Evolutionary conservation across 2,113 vertebrate genomes (phyloP).

Genomic region (Sorex araneus): DNA sequence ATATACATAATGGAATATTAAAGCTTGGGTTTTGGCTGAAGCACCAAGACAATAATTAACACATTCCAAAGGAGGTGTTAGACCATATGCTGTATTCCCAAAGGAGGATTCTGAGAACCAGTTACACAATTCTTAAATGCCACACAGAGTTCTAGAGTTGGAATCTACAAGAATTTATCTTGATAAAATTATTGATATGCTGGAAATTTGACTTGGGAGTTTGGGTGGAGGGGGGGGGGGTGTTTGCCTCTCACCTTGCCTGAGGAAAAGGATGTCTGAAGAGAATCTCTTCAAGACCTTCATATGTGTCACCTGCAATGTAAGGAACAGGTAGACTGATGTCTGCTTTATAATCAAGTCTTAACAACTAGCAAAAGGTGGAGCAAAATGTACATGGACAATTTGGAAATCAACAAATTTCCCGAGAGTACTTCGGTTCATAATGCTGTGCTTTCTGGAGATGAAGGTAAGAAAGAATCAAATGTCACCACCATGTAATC

Average conservation of each 20-base stretch:
- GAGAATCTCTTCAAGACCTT: not conserved
- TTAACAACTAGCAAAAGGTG: not conserved
- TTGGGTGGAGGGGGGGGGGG: no score
- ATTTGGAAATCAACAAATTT: not conserved
- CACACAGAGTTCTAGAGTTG: slow-evolving; percentile 11
- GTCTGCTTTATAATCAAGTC: not conserved
- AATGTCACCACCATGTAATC: not conserved
- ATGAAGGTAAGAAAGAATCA: not conserved
- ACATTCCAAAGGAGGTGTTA: slow-evolving; percentile 71
- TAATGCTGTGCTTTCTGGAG: not conserved
- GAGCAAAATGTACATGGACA: not conserved
- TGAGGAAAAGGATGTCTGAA: not conserved
- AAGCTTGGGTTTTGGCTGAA: slow-evolving; percentile 62
- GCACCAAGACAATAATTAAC: slow-evolving; percentile 66
- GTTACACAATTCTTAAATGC: slow-evolving; percentile 56
- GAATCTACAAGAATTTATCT: slow-evolving; percentile 38
- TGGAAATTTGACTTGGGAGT: not conserved
- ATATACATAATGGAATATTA: slow-evolving; percentile 56
- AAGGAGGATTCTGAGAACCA: slow-evolving; percentile 57
- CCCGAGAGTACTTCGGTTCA: not conserved
- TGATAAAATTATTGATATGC: not conserved
- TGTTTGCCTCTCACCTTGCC: not conserved
- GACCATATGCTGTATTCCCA: slow-evolving; percentile 69
- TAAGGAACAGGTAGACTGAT: not conserved
- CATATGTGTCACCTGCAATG: not conserved